Conservation (phyloP, 2,113 vertebrate genomes). For the Sceloporus tristichus region DNA sequence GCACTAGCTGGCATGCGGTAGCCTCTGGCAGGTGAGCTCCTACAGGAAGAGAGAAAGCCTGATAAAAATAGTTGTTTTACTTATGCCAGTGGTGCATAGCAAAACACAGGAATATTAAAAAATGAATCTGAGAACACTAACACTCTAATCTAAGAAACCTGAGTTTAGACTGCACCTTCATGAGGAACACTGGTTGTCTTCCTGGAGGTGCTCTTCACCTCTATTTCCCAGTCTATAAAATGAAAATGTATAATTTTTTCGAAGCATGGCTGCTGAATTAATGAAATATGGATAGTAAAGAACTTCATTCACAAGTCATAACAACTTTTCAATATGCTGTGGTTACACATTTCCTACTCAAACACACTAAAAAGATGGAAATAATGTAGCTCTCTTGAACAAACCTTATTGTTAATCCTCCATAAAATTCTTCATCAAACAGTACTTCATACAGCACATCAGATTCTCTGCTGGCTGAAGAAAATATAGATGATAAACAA, state of each 20-base stretch:
- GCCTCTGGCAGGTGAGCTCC: conserved; percentile 85
- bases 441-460: conserved; percentile 97
- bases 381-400: conserved; percentile 27
- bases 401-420: conserved; percentile 95
- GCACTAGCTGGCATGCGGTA: conserved; percentile 95
- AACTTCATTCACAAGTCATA: not conserved
- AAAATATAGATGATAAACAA: conserved; percentile 42
- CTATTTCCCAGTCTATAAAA: not conserved
- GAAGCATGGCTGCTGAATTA: not conserved
- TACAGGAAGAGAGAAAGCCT: conserved; percentile 64
- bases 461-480: conserved; percentile 90
- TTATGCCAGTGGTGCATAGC: not conserved
- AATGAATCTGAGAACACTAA: not conserved
- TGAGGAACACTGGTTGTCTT: not conserved
- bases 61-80: not conserved
- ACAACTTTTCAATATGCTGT: not conserved
- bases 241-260: not conserved
- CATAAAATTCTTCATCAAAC: conserved; percentile 97
- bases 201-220: not conserved
- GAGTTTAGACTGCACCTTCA: not conserved
- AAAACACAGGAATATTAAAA: not conserved
- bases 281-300: not conserved
- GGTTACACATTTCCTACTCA: conserved; percentile 22
- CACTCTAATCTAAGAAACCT: not conserved
- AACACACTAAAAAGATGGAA: conserved; percentile 13